Percentiles rank a stretch among this genome's conserved stretches.
Conservation (phyloP, 2,888 invertebrate species). For the Philonicus albiceps region DNA sequence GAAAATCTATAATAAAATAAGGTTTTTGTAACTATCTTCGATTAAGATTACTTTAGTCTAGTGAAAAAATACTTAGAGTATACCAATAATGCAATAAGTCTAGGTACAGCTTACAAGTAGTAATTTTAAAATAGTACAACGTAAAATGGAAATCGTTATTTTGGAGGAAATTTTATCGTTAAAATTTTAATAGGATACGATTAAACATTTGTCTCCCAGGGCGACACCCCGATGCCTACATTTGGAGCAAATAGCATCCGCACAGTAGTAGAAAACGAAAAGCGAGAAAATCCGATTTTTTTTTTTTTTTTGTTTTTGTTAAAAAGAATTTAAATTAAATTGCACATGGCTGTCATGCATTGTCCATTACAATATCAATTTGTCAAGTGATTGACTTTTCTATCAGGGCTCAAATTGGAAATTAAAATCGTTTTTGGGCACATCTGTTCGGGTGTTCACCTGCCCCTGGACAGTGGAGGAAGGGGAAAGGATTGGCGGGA, state of each 20-base stretch:
- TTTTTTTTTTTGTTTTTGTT: background rate
- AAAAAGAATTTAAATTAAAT: conserved; percentile 36
- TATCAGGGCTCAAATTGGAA: conserved; percentile 32
- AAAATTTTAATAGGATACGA: background rate
- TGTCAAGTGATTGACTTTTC: conserved; percentile 36
- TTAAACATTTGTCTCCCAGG: background rate
- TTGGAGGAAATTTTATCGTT: background rate
- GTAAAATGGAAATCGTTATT: background rate
- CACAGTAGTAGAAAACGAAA: background rate
- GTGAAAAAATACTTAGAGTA: too few relatives aligned
- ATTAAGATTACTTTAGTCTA: too few relatives aligned
- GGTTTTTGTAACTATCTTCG: too few relatives aligned
- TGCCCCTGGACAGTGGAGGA: background rate
- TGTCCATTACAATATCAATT: conserved; percentile 36
- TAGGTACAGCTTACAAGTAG: background rate
- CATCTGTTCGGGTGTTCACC: background rate
- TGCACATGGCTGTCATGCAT: conserved; percentile 33
- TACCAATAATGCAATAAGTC: background rate
- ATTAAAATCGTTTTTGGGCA: conserved; percentile 15
- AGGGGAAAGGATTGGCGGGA: background rate
- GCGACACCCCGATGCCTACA: background rate
- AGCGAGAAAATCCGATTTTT: conserved; percentile 7
- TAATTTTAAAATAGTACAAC: background rate
- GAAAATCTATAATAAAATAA: too few relatives aligned
- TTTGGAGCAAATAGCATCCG: background rate